Evolutionary conservation across 2,888 invertebrate genomes (phyloP).

Genomic region (Melanostoma mellinum): DNA sequence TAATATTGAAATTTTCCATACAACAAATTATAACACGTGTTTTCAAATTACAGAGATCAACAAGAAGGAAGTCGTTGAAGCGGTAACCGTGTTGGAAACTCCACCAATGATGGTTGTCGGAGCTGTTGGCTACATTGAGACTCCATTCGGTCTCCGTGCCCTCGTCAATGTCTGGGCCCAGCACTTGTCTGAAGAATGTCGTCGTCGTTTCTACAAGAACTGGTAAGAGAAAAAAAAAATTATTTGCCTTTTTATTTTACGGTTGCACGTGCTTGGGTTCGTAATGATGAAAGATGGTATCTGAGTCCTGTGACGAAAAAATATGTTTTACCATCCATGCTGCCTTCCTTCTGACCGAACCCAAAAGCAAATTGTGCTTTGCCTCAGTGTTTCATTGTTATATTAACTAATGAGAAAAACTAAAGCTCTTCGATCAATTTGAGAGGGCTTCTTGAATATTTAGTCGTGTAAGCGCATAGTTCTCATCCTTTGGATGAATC

Average conservation of each 20-base stretch:
- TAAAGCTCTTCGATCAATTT: conserved; percentile 87
- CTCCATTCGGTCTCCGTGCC: conserved; percentile 97
- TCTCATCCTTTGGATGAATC: conserved; percentile 71
- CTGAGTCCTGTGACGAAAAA: conserved; percentile 77
- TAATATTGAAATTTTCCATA: neutral
- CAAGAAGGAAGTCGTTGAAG: conserved; percentile 99
- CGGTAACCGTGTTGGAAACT: conserved; percentile 98
- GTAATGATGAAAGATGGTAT: conserved; percentile 82
- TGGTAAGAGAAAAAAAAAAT: conserved; percentile 86
- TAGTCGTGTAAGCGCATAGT: conserved; percentile 81
- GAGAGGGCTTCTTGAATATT: conserved; percentile 85
- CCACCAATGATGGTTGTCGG: conserved; percentile 99
- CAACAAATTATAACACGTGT: conserved; percentile 15
- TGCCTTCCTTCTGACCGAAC: conserved; percentile 82
- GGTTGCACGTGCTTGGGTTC: conserved; percentile 48
- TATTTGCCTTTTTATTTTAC: neutral
- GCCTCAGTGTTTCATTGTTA: conserved; percentile 27
- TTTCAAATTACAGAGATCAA: conserved; percentile 91
- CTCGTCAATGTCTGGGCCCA: conserved; percentile 99
- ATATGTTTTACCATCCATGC: conserved; percentile 79
- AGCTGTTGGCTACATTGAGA: conserved; percentile 99
- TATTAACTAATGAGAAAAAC: conserved; percentile 57
- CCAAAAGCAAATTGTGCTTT: conserved; percentile 47
- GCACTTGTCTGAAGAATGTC: conserved; percentile 99
- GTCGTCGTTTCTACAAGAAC: conserved; percentile 99